phyloP scores from a whole-genome alignment of 2,113 vertebrate genomes.

The Solenodon paradoxus region DNA sequence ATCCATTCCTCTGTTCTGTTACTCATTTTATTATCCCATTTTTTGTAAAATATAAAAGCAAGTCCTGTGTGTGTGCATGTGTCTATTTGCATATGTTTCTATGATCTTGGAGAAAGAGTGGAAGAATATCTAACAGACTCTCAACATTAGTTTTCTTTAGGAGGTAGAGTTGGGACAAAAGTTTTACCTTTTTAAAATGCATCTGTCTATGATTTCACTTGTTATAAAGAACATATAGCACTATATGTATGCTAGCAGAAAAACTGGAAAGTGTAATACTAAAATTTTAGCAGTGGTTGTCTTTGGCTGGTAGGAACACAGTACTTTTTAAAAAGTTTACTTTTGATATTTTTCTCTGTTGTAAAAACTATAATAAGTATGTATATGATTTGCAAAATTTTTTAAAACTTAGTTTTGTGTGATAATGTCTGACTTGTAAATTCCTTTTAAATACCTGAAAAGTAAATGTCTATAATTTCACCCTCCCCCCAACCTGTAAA shows the following conservation, averaged over 20 bases:
- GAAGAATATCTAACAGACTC: not conserved
- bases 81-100: not conserved
- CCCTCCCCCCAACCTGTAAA: not conserved
- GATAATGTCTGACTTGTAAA: not conserved
- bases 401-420: not conserved
- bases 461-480: not conserved
- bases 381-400: not conserved
- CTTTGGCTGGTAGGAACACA: not conserved
- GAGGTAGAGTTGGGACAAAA: not conserved
- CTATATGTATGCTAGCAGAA: not conserved
- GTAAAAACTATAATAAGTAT: not conserved
- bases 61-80: too few species aligned
- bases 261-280: not conserved
- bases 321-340: not conserved
- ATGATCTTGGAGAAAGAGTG: not conserved
- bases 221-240: not conserved
- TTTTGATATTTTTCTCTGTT: not conserved
- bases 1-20: too few species aligned
- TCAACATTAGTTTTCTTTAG: not conserved
- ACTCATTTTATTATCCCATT: too few species aligned
- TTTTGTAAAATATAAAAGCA: too few species aligned
- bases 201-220: slow-evolving; percentile 13
- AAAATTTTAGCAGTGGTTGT: slow-evolving; percentile 25
- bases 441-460: not conserved
- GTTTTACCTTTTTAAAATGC: not conserved